phyloP scores from a whole-genome alignment of 2,113 vertebrate genomes.

The Myotis lucifugus region DNA sequence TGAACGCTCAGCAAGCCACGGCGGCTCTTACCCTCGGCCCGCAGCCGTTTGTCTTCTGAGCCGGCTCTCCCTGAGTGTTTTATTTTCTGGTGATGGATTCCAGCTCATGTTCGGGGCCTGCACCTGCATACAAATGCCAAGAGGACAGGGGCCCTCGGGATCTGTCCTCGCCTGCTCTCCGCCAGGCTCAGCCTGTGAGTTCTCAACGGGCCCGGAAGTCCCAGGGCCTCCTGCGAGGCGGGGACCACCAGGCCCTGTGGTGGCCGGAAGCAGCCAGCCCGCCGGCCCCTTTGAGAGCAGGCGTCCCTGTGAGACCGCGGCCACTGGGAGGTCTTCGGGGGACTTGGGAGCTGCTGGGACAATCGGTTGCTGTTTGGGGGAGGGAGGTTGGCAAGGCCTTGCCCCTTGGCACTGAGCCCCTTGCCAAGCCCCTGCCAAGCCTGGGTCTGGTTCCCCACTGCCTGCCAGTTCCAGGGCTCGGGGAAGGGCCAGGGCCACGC shows the following conservation, averaged over 20 bases:
- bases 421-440: slow-evolving; percentile 61
- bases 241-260: slow-evolving; percentile 60
- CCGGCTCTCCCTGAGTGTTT: slow-evolving; percentile 58
- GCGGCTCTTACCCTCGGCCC: background rate
- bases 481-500: background rate
- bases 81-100: slow-evolving; percentile 74
- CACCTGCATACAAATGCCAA: slow-evolving; percentile 78
- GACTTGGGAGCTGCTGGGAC: slow-evolving; percentile 55
- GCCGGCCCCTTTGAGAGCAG: slow-evolving; percentile 48
- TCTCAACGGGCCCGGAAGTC: slow-evolving; percentile 60
- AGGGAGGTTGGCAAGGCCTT: slow-evolving; percentile 71
- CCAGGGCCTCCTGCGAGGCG: slow-evolving; percentile 14
- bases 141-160: background rate
- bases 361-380: slow-evolving; percentile 72
- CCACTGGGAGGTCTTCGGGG: slow-evolving; percentile 65
- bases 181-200: background rate
- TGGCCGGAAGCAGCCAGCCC: slow-evolving; percentile 61
- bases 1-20: background rate
- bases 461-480: slow-evolving; percentile 1
- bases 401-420: slow-evolving; percentile 65
- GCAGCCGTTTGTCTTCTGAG: slow-evolving; percentile 37
- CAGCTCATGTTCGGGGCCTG: slow-evolving; percentile 57
- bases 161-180: background rate
- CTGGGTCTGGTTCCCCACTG: slow-evolving; percentile 51
- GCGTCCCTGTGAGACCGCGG: slow-evolving; percentile 49